Percentiles rank a stretch among this genome's conserved stretches.
These are phyloP conservation scores for Ochropacha duplaris DNA, from an alignment of 2,888 invertebrate species.

Conservation along the genomic window DNA sequence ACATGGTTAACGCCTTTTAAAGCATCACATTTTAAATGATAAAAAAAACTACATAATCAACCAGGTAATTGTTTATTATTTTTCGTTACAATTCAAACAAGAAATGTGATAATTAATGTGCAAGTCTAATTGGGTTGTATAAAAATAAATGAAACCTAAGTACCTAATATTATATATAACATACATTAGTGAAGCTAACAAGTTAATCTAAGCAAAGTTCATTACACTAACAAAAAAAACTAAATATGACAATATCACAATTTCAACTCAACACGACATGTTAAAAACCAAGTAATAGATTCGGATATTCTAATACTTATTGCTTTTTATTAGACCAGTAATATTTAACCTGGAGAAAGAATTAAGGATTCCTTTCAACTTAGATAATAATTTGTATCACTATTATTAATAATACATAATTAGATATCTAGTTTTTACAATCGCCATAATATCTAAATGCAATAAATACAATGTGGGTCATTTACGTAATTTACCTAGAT, in stretches of 20 bases:
- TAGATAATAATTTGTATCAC: constrained; percentile 60
- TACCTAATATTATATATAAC: constrained; percentile 59
- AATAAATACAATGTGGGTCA: constrained; percentile 72
- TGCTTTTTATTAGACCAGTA: constrained; percentile 57
- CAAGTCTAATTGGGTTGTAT: constrained; percentile 70
- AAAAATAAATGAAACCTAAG: constrained; percentile 77
- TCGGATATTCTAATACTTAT: constrained; percentile 65
- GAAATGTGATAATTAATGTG: constrained; percentile 61
- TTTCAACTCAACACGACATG: constrained; percentile 72
- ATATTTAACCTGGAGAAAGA: constrained; percentile 50
- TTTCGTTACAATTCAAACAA: constrained; percentile 70
- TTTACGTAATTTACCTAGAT: constrained; percentile 70
- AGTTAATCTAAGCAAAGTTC: constrained; percentile 58
- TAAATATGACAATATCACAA: constrained; percentile 75
- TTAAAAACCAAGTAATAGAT: constrained; percentile 54
- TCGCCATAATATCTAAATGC: constrained; percentile 76
- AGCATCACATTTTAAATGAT: background rate
- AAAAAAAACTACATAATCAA: constrained; percentile 42
- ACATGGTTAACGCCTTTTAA: too few relatives aligned
- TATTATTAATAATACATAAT: constrained; percentile 60
- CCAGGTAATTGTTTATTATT: constrained; percentile 73
- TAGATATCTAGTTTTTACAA: constrained; percentile 71
- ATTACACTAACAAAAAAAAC: constrained; percentile 61
- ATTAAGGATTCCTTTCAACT: constrained; percentile 53
- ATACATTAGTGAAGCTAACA: constrained; percentile 58